A percentile compares a stretch with the other conserved stretches of the same genome.
Evolutionary conservation across 2,888 invertebrate species (phyloP).

Genomic region (Coleophora flavipennella): DNA sequence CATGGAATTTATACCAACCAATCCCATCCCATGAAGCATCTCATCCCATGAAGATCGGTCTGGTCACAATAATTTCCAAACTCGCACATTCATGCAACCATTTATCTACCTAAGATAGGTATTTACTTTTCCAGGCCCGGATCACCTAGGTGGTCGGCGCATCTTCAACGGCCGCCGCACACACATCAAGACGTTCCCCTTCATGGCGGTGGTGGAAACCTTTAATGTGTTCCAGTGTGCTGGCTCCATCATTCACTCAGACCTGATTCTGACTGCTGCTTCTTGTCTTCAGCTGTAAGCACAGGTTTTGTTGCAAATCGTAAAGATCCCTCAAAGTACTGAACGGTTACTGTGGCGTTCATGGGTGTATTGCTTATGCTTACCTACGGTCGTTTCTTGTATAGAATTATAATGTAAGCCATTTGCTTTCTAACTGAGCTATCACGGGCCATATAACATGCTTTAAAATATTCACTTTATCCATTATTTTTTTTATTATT

Average conservation of each 20-base stretch:
- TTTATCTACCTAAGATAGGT: not conserved
- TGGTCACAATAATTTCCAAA: too few species aligned
- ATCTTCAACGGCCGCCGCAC: slow-evolving; percentile 13
- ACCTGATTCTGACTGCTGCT: slow-evolving; percentile 12
- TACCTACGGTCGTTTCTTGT: not conserved
- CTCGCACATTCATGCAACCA: too few species aligned
- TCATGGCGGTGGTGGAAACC: slow-evolving; percentile 17
- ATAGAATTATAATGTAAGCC: not conserved
- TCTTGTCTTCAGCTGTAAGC: slow-evolving; percentile 9
- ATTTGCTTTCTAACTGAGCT: not conserved
- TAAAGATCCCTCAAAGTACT: not conserved
- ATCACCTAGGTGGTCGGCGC: slow-evolving; percentile 6
- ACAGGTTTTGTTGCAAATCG: not conserved
- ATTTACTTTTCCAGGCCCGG: not conserved
- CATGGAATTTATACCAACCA: too few species aligned
- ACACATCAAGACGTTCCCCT: slow-evolving; percentile 13
- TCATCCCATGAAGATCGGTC: too few species aligned
- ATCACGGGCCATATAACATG: too few species aligned
- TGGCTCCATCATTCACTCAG: slow-evolving; percentile 17
- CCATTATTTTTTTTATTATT: not conserved
- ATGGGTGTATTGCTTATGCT: not conserved
- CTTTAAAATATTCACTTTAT: not conserved
- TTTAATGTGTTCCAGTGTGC: slow-evolving; percentile 14
- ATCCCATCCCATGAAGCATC: too few species aligned
- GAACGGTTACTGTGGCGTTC: not conserved